phyloP scores from a whole-genome alignment of 2,797 vertebrate genomes.

The Paramormyrops hopkinsi region DNA sequence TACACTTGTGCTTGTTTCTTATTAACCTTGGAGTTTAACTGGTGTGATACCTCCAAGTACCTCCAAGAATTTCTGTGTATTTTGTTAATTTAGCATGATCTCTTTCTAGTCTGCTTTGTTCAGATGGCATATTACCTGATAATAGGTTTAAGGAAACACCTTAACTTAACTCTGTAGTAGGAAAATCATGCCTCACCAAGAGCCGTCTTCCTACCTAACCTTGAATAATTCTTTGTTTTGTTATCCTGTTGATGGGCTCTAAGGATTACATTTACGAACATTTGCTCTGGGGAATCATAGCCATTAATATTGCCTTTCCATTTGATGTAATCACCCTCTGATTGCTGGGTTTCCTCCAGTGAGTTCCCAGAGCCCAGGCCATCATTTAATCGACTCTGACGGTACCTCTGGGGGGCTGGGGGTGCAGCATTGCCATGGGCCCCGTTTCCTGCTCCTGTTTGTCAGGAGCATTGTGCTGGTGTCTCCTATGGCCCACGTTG shows the following conservation, averaged over 20 bases:
- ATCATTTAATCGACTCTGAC: constrained; percentile 7
- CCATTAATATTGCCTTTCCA: background rate
- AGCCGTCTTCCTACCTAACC: background rate
- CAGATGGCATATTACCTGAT: background rate
- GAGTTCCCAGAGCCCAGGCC: background rate
- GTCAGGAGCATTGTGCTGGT: background rate
- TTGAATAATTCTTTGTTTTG: background rate
- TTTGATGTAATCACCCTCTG: constrained; percentile 29
- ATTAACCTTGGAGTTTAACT: background rate
- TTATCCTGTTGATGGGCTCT: background rate
- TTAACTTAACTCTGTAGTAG: background rate
- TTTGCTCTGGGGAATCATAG: background rate
- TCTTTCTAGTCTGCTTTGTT: background rate
- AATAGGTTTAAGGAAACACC: background rate
- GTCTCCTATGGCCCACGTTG: constrained; percentile 20
- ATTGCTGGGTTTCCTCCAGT: background rate
- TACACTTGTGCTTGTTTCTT: background rate
- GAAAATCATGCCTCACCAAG: background rate
- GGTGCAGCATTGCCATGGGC: too few relatives aligned
- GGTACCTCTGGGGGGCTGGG: constrained; percentile 9
- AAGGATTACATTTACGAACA: background rate
- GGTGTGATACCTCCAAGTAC: background rate
- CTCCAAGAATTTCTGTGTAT: background rate
- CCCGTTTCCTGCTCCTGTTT: constrained; percentile 13
- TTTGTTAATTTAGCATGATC: background rate